Conservation (phyloP, 2,113 vertebrate species). For the Silurus meridionalis region DNA sequence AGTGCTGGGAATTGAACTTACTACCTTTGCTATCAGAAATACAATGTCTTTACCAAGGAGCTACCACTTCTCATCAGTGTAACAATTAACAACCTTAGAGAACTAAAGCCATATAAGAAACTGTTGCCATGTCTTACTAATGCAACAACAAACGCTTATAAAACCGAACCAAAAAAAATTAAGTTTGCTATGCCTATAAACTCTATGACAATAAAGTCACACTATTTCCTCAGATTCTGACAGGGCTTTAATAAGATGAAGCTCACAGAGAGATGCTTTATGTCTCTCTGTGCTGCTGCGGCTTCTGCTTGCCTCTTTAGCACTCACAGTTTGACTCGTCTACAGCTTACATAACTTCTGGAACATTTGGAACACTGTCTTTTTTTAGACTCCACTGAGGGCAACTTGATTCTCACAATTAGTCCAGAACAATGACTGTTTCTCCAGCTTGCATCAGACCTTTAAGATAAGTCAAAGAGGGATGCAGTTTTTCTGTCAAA, state of each 20-base stretch:
- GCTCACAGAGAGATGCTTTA: slow-evolving; percentile 25
- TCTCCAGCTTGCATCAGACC: slow-evolving; percentile 41
- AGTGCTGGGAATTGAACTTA: too few species aligned
- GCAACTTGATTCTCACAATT: slow-evolving; percentile 37
- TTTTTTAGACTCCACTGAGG: slow-evolving; percentile 42
- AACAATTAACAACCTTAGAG: background rate
- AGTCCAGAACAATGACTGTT: slow-evolving; percentile 43
- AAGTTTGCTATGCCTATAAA: background rate
- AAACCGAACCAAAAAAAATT: background rate
- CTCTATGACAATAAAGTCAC: background rate
- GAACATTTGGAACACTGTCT: slow-evolving; percentile 37
- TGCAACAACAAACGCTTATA: background rate
- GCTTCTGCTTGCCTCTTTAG: slow-evolving; percentile 28
- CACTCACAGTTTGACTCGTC: slow-evolving; percentile 22
- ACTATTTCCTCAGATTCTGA: slow-evolving; percentile 1
- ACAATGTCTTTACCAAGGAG: too few species aligned
- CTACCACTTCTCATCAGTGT: too few species aligned
- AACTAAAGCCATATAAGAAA: background rate
- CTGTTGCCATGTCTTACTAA: background rate
- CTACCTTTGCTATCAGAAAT: too few species aligned
- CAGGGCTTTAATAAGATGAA: slow-evolving; percentile 17
- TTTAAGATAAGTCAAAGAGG: slow-evolving; percentile 24
- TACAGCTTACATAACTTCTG: slow-evolving; percentile 29
- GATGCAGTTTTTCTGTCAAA: slow-evolving; percentile 28
- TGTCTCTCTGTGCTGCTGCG: slow-evolving; percentile 14